A percentile compares a stretch with the other conserved stretches of the same genome.
Conservation (phyloP, 2,888 invertebrate species). For the Oscheius sp. region DNA sequence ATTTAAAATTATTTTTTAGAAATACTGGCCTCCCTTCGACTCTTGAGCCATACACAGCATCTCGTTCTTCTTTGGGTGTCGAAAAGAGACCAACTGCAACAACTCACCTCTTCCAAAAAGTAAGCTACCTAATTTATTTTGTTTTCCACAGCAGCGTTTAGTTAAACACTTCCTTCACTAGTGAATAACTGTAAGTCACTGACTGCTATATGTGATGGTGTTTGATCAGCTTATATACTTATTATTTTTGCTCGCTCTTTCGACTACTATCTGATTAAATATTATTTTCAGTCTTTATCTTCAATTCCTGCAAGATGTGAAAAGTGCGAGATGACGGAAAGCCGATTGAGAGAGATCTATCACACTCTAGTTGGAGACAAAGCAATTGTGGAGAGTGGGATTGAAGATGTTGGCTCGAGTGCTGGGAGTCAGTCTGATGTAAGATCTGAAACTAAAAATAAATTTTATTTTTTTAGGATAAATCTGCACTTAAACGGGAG, state of each 20-base stretch:
- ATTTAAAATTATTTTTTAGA: background rate
- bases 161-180: constrained; percentile 24
- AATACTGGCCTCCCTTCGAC: constrained; percentile 11
- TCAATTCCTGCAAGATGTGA: constrained; percentile 36
- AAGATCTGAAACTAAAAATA: constrained; percentile 29
- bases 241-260: background rate
- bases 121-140: background rate
- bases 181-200: constrained; percentile 27
- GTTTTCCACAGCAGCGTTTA: constrained; percentile 17
- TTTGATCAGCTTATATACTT: constrained; percentile 13
- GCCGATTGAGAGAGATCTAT: constrained; percentile 35
- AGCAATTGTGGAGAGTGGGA: constrained; percentile 37
- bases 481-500: constrained; percentile 34
- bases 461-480: constrained; percentile 32
- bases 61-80: constrained; percentile 33
- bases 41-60: constrained; percentile 24
- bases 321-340: constrained; percentile 34
- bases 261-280: background rate
- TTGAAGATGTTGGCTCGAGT: constrained; percentile 41
- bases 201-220: constrained; percentile 24
- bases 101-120: constrained; percentile 15
- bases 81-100: constrained; percentile 32
- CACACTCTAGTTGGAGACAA: constrained; percentile 35
- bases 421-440: constrained; percentile 42
- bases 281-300: constrained; percentile 43